Evolutionary conservation across 37 sponge, comb jelly and placozoan species (phyloP).

Genomic region (Bolinopsis microptera): DNA sequence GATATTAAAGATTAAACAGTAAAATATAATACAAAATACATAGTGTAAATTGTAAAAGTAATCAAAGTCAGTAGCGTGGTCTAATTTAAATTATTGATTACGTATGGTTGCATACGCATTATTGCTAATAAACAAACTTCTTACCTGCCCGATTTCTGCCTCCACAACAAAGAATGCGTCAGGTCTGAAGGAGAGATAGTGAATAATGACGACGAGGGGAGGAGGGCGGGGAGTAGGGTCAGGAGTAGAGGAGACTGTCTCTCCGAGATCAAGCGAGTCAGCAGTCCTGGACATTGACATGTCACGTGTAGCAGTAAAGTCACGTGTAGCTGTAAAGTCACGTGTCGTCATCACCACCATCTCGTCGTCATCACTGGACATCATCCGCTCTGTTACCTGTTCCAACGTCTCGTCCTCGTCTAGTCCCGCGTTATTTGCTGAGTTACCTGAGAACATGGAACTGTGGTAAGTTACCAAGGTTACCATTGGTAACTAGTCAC

Average conservation of each 20-base stretch:
- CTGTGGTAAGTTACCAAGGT: no score
- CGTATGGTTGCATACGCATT: no score
- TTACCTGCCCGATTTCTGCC: conserved; percentile 2
- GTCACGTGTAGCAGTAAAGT: conserved; percentile 6
- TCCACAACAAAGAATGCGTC: conserved; percentile 30
- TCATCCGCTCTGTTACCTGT: conserved; percentile 51
- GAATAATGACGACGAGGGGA: conserved; percentile 41
- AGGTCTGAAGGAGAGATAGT: conserved; percentile 2
- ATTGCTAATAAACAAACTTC: no score
- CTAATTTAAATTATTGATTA: no score
- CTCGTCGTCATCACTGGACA: conserved; percentile 42
- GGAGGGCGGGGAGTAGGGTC: conserved; percentile 47
- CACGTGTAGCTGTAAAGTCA: neutral
- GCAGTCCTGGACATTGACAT: neutral
- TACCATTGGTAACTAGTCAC: no score
- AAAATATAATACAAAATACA: neutral
- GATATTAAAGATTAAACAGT: neutral
- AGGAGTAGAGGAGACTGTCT: conserved; percentile 33
- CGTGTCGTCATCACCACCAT: conserved; percentile 18
- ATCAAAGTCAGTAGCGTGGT: no score
- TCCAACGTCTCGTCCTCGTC: conserved; percentile 43
- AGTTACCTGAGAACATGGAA: no score
- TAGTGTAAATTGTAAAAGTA: no score
- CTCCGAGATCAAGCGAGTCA: neutral
- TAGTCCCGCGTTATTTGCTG: neutral